A percentile compares a stretch with the other conserved stretches of the same genome.
These are phyloP conservation scores for Albula glossodonta DNA, from an alignment of 2,113 vertebrate species.

Conservation along the genomic window DNA sequence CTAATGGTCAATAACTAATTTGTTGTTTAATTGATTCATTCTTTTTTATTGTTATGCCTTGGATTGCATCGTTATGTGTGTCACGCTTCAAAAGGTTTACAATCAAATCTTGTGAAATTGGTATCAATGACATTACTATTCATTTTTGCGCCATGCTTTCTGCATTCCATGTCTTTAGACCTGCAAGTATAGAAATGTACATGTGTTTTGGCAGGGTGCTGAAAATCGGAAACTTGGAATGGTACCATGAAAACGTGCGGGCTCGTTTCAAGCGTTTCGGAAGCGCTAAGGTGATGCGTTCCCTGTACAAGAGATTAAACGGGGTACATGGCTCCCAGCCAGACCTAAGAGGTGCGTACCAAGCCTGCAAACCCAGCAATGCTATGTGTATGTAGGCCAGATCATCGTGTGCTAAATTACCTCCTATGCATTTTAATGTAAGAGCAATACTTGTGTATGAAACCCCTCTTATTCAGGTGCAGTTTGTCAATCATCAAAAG, in stretches of 20 bases:
- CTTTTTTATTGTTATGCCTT: too few species aligned
- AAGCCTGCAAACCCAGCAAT: not conserved
- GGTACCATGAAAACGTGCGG: slow-evolving; percentile 84
- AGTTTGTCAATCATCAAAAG: too few species aligned
- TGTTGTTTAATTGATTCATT: too few species aligned
- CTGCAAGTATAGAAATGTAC: not conserved
- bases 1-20: too few species aligned
- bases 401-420: too few species aligned
- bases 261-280: slow-evolving; percentile 88
- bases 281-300: slow-evolving; percentile 88
- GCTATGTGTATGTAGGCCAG: not conserved
- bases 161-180: not conserved
- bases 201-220: slow-evolving; percentile 69
- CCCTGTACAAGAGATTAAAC: slow-evolving; percentile 76
- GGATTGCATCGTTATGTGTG: too few species aligned
- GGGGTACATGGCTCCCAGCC: slow-evolving; percentile 47
- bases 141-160: not conserved
- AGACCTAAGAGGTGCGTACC: slow-evolving; percentile 54
- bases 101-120: too few species aligned
- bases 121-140: not conserved
- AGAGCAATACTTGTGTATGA: too few species aligned
- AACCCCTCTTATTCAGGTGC: too few species aligned
- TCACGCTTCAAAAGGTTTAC: too few species aligned
- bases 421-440: too few species aligned
- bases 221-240: slow-evolving; percentile 84